Percentiles rank a stretch among this genome's conserved stretches.
phyloP scores from a whole-genome alignment of 2,797 vertebrate genomes.

The Holocentrus rufus region DNA sequence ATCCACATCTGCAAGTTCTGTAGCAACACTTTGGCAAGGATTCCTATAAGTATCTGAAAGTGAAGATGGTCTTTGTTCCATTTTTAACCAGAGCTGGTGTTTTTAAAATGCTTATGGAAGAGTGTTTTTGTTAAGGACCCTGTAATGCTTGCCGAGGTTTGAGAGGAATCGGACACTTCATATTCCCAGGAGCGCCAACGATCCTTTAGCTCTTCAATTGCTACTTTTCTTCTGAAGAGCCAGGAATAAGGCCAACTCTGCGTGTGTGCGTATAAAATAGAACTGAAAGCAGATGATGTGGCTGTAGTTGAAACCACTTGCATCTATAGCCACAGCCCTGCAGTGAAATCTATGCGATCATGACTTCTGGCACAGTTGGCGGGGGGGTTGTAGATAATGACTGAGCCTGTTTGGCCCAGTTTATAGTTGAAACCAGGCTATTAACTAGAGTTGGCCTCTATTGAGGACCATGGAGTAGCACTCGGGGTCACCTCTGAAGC shows the following conservation, averaged over 20 bases:
- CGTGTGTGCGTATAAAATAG: background rate
- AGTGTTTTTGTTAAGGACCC: background rate
- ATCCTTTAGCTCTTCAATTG: background rate
- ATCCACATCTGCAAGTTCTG: too few species aligned
- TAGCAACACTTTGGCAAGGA: too few species aligned
- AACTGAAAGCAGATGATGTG: background rate
- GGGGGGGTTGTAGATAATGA: constrained; percentile 8
- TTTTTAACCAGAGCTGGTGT: too few species aligned
- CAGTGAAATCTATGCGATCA: background rate
- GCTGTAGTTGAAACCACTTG: background rate
- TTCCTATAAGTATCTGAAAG: too few species aligned
- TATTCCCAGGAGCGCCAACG: background rate
- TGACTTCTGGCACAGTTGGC: constrained; percentile 13
- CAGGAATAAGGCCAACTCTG: background rate
- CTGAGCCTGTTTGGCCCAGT: constrained; percentile 16
- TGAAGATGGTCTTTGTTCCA: too few species aligned
- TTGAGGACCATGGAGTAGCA: constrained; percentile 42
- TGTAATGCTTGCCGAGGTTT: background rate
- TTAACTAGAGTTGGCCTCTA: constrained; percentile 40
- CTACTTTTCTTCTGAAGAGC: background rate
- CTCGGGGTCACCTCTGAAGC: constrained; percentile 66
- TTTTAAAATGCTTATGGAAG: background rate
- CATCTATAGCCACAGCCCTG: constrained; percentile 4
- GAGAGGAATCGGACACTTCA: background rate
- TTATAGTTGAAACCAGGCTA: constrained; percentile 26